Conservation (phyloP, 2,113 vertebrate genomes). For the Scortum barcoo region DNA sequence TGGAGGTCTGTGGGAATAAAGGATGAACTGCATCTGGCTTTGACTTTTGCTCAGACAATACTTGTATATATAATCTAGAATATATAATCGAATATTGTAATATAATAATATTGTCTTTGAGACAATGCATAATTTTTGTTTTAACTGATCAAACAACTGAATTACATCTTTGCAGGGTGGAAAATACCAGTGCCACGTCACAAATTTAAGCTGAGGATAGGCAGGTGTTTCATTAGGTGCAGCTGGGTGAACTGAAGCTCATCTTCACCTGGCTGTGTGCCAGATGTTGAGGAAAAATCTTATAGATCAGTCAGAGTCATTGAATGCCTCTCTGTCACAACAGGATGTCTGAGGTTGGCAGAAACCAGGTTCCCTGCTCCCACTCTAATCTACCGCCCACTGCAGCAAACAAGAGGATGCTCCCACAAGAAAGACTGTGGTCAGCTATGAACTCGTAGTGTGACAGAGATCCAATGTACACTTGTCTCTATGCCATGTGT, state of each 20-base stretch:
- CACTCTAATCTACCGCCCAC: constrained; percentile 11
- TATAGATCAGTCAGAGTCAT: constrained; percentile 34
- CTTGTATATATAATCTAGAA: too few relatives aligned
- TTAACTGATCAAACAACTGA: neutral
- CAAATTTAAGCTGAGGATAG: neutral
- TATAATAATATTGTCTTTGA: too few relatives aligned
- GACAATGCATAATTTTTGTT: neutral
- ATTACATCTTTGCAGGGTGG: neutral
- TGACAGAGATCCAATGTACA: neutral
- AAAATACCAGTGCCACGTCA: neutral
- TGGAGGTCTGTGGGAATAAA: neutral
- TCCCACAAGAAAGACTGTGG: neutral
- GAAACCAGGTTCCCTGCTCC: constrained; percentile 8
- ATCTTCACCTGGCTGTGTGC: constrained; percentile 30
- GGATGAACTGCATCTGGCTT: neutral
- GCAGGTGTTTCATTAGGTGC: constrained; percentile 10
- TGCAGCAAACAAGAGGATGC: constrained; percentile 18
- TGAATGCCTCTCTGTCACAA: constrained; percentile 9
- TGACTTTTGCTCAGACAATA: too few relatives aligned
- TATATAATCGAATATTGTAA: too few relatives aligned
- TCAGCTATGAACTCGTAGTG: neutral
- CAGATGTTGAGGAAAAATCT: constrained; percentile 29
- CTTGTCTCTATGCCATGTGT: neutral
- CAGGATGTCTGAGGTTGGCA: constrained; percentile 18
- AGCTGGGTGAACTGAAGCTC: constrained; percentile 16